Base-by-base conservation (phyloP, 2,888 invertebrate species). In the Candidula unifasciata region DNA sequence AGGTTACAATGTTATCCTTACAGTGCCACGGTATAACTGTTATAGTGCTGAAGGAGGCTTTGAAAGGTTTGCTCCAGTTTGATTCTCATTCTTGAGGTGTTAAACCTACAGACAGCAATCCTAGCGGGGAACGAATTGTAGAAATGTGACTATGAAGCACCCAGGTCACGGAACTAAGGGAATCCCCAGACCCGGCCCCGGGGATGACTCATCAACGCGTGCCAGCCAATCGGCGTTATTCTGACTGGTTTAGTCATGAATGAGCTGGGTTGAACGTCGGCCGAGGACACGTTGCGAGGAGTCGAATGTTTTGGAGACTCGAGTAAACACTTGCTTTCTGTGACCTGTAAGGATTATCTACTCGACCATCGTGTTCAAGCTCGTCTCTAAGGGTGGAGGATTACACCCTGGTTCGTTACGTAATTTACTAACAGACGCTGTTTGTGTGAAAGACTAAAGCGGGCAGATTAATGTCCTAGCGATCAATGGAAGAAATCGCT, bases 181-280 rank as follows among this genome's bases (percentile, higher is more conserved):
- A 73, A 73, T 79, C 83, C 78, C 79, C 73, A 16, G n/a, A 21
- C 21, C 37, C 1, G 73, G 73, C n/a, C 5, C 35, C 3, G 33
- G 1, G n/a, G 71, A 54, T 83, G 83, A 83, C 69, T 79, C 83
- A 83, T 64, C 66, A 44, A 21, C 79, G 30, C 73, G 73, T 79
- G 83, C 30, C 71, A 35, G 69, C 86, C 86, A 86, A 86, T 86
- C 83, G 83, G 37, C 73, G 24, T 24, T 37, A 18, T 6, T 27
- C 30, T 57, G 64, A 74, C 73, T 82, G 86, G 44, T 85, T 86
- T 83, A 86, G 83, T 86, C 86, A 86, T 86, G 86, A 86, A 85
- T 85, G 86, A 83, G 80, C 27, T 30, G 33, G 13, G 35, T n/a
- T 24, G 27, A 37, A 71, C 69, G 79, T 78, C 71, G 78, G 79